Conservation (phyloP, 2,113 vertebrate species). For the Zingel zingel region DNA sequence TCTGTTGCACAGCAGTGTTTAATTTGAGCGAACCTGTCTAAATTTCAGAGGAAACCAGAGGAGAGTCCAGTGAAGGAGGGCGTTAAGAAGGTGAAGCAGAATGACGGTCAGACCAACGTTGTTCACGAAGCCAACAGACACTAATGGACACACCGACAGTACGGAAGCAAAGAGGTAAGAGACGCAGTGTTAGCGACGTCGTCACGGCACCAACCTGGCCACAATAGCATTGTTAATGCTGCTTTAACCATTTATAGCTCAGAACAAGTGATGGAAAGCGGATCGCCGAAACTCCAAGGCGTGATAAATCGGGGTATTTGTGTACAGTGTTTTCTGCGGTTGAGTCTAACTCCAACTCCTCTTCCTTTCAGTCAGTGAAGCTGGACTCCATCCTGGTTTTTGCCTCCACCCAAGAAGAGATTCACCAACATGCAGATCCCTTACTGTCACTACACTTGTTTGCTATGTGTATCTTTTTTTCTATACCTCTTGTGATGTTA, state of each 20-base stretch:
- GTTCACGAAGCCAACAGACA: constrained; percentile 27
- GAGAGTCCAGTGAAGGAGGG: constrained; percentile 77
- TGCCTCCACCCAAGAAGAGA: constrained; percentile 69
- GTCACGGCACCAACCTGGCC: too few relatives aligned
- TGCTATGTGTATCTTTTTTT: constrained; percentile 78
- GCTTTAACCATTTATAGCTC: neutral
- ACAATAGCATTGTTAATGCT: neutral
- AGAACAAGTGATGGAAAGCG: neutral
- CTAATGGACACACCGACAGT: neutral
- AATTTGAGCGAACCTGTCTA: neutral
- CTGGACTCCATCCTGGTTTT: neutral
- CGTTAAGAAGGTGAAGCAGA: constrained; percentile 75
- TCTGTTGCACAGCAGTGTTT: neutral
- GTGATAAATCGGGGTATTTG: too few relatives aligned
- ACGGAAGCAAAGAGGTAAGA: constrained; percentile 52
- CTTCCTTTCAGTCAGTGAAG: constrained; percentile 83
- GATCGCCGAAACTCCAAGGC: neutral
- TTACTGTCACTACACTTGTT: constrained; percentile 8
- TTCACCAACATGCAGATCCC: neutral
- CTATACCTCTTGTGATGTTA: constrained; percentile 70
- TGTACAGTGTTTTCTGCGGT: neutral
- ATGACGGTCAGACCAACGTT: neutral
- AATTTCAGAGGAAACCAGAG: constrained; percentile 77
- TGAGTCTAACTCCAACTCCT: fast-evolving
- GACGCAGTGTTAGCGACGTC: neutral